A percentile compares a stretch with the other conserved stretches of the same genome.
Evolutionary conservation across 2,888 invertebrate species (phyloP).

Genomic region (Matsumyia berberina): DNA sequence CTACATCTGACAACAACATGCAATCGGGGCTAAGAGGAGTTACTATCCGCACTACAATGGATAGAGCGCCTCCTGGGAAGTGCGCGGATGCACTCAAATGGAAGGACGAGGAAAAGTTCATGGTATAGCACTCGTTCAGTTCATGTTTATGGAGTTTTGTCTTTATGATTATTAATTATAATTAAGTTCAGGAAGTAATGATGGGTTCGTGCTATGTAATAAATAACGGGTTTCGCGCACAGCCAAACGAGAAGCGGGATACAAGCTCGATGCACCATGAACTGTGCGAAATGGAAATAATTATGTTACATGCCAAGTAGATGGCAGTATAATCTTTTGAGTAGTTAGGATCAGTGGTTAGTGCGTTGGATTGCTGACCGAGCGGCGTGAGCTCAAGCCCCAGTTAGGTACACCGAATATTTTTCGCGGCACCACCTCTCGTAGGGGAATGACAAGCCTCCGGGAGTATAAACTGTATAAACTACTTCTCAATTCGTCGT

Average conservation of each 20-base stretch:
- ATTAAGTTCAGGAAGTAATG: slow-evolving; percentile 74
- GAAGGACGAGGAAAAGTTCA: slow-evolving; percentile 15
- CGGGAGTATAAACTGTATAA: no score
- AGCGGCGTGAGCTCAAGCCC: no score
- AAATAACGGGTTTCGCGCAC: slow-evolving; percentile 41
- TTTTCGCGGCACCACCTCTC: no score
- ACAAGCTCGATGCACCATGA: slow-evolving; percentile 3
- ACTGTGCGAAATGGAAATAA: background rate
- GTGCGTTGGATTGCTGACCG: no score
- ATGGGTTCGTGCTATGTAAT: slow-evolving; percentile 67
- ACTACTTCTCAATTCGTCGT: no score
- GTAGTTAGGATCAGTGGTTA: no score
- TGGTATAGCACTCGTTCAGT: slow-evolving; percentile 43
- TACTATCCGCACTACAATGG: background rate
- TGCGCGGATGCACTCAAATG: background rate
- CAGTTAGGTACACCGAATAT: no score
- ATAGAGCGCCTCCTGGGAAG: background rate
- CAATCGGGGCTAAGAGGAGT: slow-evolving; percentile 23
- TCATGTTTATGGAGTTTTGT: slow-evolving; percentile 69
- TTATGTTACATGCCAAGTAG: background rate
- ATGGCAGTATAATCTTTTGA: no score
- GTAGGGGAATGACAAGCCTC: no score
- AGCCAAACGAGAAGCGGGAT: slow-evolving; percentile 22
- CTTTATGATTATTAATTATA: slow-evolving; percentile 75
- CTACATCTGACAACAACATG: slow-evolving; percentile 53